Conservation (phyloP, 2,113 vertebrate species). For the Todiramphus chloris region DNA sequence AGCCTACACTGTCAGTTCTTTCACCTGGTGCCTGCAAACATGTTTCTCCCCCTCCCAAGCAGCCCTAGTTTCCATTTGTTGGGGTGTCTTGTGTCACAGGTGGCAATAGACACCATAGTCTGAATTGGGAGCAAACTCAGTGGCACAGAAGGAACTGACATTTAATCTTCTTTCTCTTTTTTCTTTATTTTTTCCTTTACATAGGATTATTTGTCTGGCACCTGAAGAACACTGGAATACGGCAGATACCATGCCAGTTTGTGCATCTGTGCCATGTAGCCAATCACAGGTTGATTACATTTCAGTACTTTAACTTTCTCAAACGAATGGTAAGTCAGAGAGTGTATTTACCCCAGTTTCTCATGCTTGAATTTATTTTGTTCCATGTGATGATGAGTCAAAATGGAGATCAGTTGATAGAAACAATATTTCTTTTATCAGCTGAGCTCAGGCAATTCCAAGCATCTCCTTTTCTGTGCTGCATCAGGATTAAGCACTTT, state of each 20-base stretch:
- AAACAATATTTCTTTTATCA: not conserved
- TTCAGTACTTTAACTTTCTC: constrained; percentile 86
- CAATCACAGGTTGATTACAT: constrained; percentile 75
- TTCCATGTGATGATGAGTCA: not conserved
- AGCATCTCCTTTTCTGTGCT: fast-evolving
- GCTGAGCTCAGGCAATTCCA: not conserved
- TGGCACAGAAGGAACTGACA: not conserved
- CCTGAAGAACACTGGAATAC: constrained; percentile 49
- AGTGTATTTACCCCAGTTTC: not conserved
- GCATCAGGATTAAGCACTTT: not conserved
- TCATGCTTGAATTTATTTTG: not conserved
- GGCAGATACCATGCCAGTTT: constrained; percentile 57
- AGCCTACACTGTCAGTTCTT: fast-evolving
- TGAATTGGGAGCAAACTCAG: not conserved
- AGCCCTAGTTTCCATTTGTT: not conserved
- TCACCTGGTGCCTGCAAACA: not conserved
- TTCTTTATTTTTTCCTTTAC: not conserved
- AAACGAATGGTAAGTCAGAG: constrained; percentile 84
- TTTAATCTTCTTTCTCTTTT: not conserved
- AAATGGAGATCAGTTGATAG: not conserved
- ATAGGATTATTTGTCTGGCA: constrained; percentile 72
- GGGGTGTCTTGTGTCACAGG: not conserved
- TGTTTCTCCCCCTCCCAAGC: not conserved
- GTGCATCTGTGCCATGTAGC: constrained; percentile 70
- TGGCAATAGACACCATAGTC: fast-evolving